Evolutionary conservation across 2,888 invertebrate genomes (phyloP), one percentile per base, ranked within the genome.

Genomic region (Girardia tigrina): DNA sequence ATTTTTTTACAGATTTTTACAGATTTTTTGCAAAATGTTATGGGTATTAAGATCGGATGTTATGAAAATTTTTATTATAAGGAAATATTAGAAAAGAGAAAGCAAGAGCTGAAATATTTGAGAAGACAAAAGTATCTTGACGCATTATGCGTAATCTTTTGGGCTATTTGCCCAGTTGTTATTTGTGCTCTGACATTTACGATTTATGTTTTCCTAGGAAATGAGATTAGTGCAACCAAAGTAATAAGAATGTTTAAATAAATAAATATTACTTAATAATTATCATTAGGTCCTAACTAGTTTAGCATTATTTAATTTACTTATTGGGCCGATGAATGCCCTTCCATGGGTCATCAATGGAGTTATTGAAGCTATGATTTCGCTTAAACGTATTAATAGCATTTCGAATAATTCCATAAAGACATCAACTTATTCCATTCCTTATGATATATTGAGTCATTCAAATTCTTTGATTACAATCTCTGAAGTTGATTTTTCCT

Each of bases 341-440:
- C 94, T 97, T 84, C 97, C 97, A 0, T 98, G 97, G 95, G 95
- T 97, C 1, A 85, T 98, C 26, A 97, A 94, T 84, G 97, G 95
- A 0, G 86, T 97, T 1, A 90, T 93, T 70, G 95, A 98, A 85
- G 92, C 95, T 0, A 92, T 91, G 90, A 91, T 97, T 0, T 95
- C 95, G 0, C n/a, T 56, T 4, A 56, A 16, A 12, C 4, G 56
- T 20, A 56, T 56, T n/a, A 56, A 56, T n/a, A 56, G 8, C 56
- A 56, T 56, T 2, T 20, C n/a, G 4, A 16, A 12, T 12, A 56
- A 4, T 8, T 20, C n/a, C 4, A 56, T 12, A 20, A 12, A 4
- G 2, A 56, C n/a, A 20, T 36, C 36, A 12, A 12, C 23, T 16
- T 2, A 4, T 8, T 12, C 8, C 23, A 56, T 56, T 56, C n/a